Conservation (phyloP, 2,113 vertebrate species). For the Tetrao urogallus region DNA sequence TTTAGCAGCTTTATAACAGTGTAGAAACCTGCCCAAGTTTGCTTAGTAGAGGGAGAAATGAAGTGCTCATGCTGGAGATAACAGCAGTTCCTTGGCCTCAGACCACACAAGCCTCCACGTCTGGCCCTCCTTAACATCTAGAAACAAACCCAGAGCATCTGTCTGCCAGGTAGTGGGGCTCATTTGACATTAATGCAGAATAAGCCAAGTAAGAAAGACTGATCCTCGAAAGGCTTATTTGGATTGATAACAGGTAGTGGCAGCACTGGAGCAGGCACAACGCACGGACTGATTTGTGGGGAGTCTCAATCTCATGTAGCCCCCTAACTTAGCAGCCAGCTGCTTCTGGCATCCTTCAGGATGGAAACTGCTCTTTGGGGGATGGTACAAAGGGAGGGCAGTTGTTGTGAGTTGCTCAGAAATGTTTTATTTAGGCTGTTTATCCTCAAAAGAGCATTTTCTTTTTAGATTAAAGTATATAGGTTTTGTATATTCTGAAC, state of each 20-base stretch:
- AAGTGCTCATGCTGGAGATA: neutral
- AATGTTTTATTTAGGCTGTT: slow-evolving; percentile 71
- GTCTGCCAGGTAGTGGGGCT: neutral
- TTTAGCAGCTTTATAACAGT: accelerated
- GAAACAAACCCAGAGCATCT: neutral
- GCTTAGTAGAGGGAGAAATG: neutral
- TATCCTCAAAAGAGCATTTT: slow-evolving; percentile 60
- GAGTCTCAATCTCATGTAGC: neutral
- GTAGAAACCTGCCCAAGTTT: neutral
- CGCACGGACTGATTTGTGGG: neutral
- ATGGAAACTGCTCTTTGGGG: neutral
- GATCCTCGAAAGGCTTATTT: neutral
- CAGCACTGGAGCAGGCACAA: neutral
- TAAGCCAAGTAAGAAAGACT: neutral
- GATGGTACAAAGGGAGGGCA: neutral
- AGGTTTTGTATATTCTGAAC: slow-evolving; percentile 69
- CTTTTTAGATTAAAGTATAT: slow-evolving; percentile 67
- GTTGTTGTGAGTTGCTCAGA: neutral
- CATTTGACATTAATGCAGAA: neutral
- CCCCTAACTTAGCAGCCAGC: neutral
- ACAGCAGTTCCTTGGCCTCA: neutral
- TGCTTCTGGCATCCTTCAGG: slow-evolving; percentile 22
- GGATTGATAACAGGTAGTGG: neutral
- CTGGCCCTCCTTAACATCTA: neutral
- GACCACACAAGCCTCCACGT: neutral